A percentile compares a stretch with the other conserved stretches of the same genome.
Evolutionary conservation across 2,797 vertebrate species (phyloP).

Genomic region (Myotis vivesi): DNA sequence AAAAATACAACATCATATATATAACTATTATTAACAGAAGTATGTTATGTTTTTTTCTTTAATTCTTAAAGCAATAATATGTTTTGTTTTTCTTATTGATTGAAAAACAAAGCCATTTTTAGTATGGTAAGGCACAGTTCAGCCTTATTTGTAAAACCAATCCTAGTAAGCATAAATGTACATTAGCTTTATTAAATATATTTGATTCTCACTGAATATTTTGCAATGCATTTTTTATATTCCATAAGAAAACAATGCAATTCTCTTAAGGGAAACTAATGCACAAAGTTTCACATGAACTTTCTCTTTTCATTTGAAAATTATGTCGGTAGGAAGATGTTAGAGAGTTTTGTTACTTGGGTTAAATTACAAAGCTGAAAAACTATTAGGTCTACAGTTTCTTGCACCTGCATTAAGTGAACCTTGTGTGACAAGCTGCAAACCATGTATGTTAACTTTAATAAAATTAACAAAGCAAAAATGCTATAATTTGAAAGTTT

Average conservation of each 20-base stretch:
- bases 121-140: slow-evolving; percentile 73
- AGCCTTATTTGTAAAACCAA: slow-evolving; percentile 80
- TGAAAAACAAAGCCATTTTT: slow-evolving; percentile 81
- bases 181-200: neutral
- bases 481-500: slow-evolving; percentile 47
- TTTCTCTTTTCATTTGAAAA: slow-evolving; percentile 74
- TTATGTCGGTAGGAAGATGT: slow-evolving; percentile 73
- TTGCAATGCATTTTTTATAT: slow-evolving; percentile 66
- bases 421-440: slow-evolving; percentile 73
- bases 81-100: slow-evolving; percentile 82
- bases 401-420: slow-evolving; percentile 83
- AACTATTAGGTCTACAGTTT: slow-evolving; percentile 79
- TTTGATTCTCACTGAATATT: slow-evolving; percentile 75
- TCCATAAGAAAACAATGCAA: slow-evolving; percentile 63
- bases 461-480: slow-evolving; percentile 65
- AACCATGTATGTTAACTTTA: slow-evolving; percentile 65
- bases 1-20: slow-evolving; percentile 77
- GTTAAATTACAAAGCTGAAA: slow-evolving; percentile 85
- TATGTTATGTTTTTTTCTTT: slow-evolving; percentile 77
- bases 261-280: slow-evolving; percentile 68
- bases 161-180: slow-evolving; percentile 16
- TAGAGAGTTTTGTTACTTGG: slow-evolving; percentile 78
- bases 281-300: slow-evolving; percentile 66
- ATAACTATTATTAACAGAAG: slow-evolving; percentile 79
- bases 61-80: slow-evolving; percentile 85